A percentile compares a stretch with the other conserved stretches of the same genome.
Conservation (phyloP, 2,797 vertebrate species). For the Sphenodon punctatus region DNA sequence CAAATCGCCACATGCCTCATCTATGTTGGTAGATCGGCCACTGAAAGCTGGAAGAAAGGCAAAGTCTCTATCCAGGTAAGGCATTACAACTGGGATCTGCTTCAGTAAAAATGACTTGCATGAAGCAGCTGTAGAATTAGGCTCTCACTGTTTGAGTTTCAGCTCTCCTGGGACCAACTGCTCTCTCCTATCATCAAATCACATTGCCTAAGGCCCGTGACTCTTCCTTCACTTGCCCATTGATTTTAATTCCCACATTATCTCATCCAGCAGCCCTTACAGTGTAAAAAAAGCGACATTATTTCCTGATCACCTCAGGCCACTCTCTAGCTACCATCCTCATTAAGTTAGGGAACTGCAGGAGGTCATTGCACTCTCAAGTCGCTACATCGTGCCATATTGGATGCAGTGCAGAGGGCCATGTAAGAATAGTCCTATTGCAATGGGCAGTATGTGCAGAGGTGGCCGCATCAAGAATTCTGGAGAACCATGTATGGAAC, state of each 20-base stretch:
- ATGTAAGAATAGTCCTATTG: accelerated
- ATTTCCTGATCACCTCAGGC: background rate
- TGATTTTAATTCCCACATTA: background rate
- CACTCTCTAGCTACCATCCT: background rate
- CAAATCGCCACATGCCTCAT: too few relatives aligned
- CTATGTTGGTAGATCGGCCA: too few relatives aligned
- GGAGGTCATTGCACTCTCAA: background rate
- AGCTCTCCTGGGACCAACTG: background rate
- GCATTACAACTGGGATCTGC: too few relatives aligned
- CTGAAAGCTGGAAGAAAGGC: too few relatives aligned
- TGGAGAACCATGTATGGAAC: accelerated
- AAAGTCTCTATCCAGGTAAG: too few relatives aligned
- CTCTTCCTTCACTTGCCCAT: background rate
- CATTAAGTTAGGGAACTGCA: background rate
- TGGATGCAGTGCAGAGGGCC: accelerated
- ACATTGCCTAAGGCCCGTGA: background rate
- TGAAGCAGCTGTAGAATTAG: background rate
- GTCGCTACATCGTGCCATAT: background rate
- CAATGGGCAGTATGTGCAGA: accelerated
- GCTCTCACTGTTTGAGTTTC: background rate
- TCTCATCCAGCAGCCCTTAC: background rate
- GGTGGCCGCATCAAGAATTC: background rate
- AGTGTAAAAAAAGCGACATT: background rate
- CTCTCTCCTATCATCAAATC: accelerated
- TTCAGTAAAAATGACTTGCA: too few relatives aligned